Evolutionary conservation across 2,113 vertebrate species (phyloP).

Genomic region (Odontesthes bonariensis): DNA sequence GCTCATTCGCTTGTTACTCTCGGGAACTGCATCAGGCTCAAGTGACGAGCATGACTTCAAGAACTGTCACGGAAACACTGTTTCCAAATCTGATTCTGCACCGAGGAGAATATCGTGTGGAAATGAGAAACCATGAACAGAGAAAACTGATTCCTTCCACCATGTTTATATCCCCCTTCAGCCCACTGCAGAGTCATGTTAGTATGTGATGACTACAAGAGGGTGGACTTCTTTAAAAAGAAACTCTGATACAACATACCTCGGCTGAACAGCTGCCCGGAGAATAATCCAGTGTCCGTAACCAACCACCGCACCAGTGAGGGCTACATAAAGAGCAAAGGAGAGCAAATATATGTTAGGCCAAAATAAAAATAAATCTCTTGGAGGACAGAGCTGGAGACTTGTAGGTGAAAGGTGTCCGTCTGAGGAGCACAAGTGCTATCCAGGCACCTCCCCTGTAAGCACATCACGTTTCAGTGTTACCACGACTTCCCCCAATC

Average conservation of each 20-base stretch:
- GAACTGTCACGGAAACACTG: not conserved
- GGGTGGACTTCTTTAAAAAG: not conserved
- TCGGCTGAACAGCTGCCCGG: not conserved
- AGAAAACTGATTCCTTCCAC: not conserved
- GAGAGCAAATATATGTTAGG: not conserved
- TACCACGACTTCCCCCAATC: not conserved
- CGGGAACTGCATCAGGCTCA: not conserved
- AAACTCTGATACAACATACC: not conserved
- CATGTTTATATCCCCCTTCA: not conserved
- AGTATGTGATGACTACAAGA: not conserved
- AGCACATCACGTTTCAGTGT: conserved; percentile 10
- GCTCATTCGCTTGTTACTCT: not conserved
- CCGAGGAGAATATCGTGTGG: not conserved
- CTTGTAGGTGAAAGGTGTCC: conserved; percentile 70
- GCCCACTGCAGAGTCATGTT: not conserved
- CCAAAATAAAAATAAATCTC: not conserved
- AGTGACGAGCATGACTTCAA: not conserved
- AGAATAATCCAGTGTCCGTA: not conserved
- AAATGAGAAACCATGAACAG: not conserved
- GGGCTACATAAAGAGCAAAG: conserved; percentile 13
- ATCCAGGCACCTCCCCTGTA: not conserved
- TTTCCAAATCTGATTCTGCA: not conserved
- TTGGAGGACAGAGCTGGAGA: conserved; percentile 1
- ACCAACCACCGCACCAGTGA: not conserved
- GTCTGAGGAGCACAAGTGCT: conserved; percentile 6